These are phyloP conservation scores for Malurus cyaneus DNA, from an alignment of 2,113 vertebrate genomes.

Conservation along the genomic window DNA sequence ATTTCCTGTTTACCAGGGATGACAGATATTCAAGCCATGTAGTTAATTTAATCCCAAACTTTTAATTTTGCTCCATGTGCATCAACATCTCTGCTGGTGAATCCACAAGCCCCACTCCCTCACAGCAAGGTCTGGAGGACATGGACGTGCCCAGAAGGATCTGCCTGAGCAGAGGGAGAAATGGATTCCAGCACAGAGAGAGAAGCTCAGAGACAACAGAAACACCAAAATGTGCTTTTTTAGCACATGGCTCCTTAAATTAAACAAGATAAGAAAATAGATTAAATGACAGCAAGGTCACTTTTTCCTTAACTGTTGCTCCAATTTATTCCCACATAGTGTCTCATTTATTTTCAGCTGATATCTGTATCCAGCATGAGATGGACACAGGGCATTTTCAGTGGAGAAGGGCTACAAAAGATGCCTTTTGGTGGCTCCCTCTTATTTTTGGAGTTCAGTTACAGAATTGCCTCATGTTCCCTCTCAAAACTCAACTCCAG, in stretches of 20 bases:
- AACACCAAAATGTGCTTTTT: background rate
- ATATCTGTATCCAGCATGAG: background rate
- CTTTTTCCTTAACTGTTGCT: background rate
- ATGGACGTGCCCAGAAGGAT: background rate
- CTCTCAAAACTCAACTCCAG: background rate
- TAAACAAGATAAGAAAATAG: background rate
- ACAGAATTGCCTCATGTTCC: background rate
- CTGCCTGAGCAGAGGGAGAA: background rate
- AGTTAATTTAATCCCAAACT: background rate
- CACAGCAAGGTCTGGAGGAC: background rate
- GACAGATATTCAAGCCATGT: background rate
- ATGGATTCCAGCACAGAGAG: background rate
- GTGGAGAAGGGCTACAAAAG: background rate
- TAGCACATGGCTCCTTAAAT: background rate
- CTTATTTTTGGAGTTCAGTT: background rate
- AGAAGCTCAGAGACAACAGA: background rate
- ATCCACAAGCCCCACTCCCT: background rate
- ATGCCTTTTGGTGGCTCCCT: background rate
- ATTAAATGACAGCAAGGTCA: background rate
- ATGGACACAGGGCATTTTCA: background rate
- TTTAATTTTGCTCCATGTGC: background rate
- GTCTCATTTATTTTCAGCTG: background rate
- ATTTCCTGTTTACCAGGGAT: background rate
- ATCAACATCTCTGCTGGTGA: background rate
- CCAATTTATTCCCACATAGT: background rate